These are phyloP conservation scores for Sandelia bainsii DNA, from an alignment of 2,797 vertebrate genomes.

Conservation along the genomic window DNA sequence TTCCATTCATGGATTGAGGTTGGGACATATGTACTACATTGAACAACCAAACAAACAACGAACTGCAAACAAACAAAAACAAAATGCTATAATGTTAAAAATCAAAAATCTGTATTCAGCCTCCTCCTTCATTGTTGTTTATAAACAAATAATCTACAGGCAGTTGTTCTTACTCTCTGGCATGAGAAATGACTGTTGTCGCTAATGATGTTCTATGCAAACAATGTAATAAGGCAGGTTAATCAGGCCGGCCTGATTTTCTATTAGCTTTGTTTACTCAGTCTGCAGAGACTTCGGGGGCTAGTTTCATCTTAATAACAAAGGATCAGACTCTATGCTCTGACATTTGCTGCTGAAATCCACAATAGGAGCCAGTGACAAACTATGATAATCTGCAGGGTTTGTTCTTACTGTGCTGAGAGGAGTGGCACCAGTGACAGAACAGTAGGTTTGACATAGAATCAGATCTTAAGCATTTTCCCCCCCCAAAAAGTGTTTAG, in stretches of 20 bases:
- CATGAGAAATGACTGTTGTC: constrained; percentile 70
- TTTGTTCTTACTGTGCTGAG: constrained; percentile 29
- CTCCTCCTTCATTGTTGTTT: constrained; percentile 20
- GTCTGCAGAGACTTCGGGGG: constrained; percentile 69
- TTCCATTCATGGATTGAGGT: constrained; percentile 6
- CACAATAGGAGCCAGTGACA: constrained; percentile 48
- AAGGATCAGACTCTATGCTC: constrained; percentile 65
- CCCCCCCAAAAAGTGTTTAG: constrained; percentile 43
- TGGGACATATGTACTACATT: background rate
- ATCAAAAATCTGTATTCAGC: background rate
- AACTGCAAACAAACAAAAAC: too few species aligned
- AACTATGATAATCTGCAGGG: constrained; percentile 42
- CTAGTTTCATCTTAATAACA: constrained; percentile 77
- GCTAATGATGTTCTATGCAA: constrained; percentile 77
- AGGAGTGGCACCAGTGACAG: constrained; percentile 23
- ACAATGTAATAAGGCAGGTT: constrained; percentile 76
- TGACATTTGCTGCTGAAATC: constrained; percentile 64
- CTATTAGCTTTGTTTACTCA: constrained; percentile 78
- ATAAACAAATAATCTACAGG: constrained; percentile 47
- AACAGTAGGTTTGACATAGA: constrained; percentile 22
- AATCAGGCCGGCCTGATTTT: constrained; percentile 69
- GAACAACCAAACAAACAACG: background rate
- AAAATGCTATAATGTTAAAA: constrained; percentile 8
- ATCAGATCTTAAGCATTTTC: constrained; percentile 39
- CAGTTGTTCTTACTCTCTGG: constrained; percentile 51